A percentile compares a stretch with the other conserved stretches of the same genome.
These are phyloP conservation scores for Bradypodion ventrale DNA, from an alignment of 2,797 vertebrate genomes.

Conservation along the genomic window DNA sequence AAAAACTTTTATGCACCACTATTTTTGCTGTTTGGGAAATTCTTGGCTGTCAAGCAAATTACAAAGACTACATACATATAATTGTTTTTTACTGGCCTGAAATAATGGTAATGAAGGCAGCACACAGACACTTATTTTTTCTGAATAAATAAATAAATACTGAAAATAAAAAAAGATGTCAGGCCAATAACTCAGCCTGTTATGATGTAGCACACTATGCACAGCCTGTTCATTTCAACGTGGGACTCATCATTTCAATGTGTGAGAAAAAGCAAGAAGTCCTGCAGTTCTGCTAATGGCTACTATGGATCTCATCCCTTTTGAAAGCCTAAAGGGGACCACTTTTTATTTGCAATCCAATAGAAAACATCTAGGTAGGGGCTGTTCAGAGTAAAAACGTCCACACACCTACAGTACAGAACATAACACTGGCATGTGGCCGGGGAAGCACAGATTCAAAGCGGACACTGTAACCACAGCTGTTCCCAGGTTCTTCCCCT, in stretches of 20 bases:
- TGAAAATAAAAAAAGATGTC: background rate
- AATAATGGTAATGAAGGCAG: no score
- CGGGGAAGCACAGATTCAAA: constrained; percentile 94
- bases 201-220: background rate
- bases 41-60: no score
- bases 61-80: no score
- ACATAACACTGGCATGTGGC: constrained; percentile 91
- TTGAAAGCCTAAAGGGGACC: background rate
- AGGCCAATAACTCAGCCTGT: background rate
- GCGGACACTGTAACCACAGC: constrained; percentile 96
- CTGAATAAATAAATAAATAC: background rate
- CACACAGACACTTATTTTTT: background rate
- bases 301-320: background rate
- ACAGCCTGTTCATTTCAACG: no score
- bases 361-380: fast-evolving
- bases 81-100: no score
- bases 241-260: background rate
- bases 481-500: constrained; percentile 89
- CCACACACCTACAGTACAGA: constrained; percentile 94
- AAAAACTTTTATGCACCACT: background rate
- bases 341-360: background rate
- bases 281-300: background rate
- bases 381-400: background rate
- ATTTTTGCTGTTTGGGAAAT: no score
- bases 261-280: background rate